Percentiles rank a stretch among this genome's conserved stretches.
These are phyloP conservation scores for Sebastes hubbsi DNA, from an alignment of 2,797 vertebrate genomes.

Conservation along the genomic window DNA sequence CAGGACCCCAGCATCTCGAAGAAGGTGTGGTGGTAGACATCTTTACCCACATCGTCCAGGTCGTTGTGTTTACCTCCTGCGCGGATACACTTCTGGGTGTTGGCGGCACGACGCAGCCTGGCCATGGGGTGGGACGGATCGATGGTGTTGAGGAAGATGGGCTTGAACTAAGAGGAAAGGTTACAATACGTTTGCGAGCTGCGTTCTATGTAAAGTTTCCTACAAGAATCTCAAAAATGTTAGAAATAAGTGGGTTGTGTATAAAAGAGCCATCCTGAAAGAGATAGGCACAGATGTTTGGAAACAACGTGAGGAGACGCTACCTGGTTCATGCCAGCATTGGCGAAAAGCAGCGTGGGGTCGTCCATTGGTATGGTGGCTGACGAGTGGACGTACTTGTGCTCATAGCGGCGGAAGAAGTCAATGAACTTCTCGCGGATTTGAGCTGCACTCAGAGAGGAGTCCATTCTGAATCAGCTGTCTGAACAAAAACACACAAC, in stretches of 20 bases:
- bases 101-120: slow-evolving; percentile 91
- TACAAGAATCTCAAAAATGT: neutral
- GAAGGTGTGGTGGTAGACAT: slow-evolving; percentile 99
- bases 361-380: slow-evolving; percentile 93
- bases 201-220: neutral
- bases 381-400: slow-evolving; percentile 95
- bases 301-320: neutral
- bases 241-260: neutral
- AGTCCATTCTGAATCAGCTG: slow-evolving; percentile 85
- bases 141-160: slow-evolving; percentile 98
- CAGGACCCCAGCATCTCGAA: slow-evolving; percentile 99
- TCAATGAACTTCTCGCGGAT: slow-evolving; percentile 95
- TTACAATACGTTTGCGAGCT: neutral
- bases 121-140: slow-evolving; percentile 97
- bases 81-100: slow-evolving; percentile 98
- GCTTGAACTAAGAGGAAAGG: slow-evolving; percentile 88
- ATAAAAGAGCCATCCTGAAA: neutral
- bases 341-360: slow-evolving; percentile 97
- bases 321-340: slow-evolving; percentile 99
- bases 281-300: neutral
- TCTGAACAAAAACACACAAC: slow-evolving; percentile 8
- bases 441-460: slow-evolving; percentile 86
- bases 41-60: slow-evolving; percentile 97
- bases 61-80: slow-evolving; percentile 99
- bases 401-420: slow-evolving; percentile 90